Percentiles rank a stretch among this genome's conserved stretches.
These are phyloP conservation scores for Dufourea novaeangliae DNA, from an alignment of 1,140 invertebrate genomes.

Conservation along the genomic window DNA sequence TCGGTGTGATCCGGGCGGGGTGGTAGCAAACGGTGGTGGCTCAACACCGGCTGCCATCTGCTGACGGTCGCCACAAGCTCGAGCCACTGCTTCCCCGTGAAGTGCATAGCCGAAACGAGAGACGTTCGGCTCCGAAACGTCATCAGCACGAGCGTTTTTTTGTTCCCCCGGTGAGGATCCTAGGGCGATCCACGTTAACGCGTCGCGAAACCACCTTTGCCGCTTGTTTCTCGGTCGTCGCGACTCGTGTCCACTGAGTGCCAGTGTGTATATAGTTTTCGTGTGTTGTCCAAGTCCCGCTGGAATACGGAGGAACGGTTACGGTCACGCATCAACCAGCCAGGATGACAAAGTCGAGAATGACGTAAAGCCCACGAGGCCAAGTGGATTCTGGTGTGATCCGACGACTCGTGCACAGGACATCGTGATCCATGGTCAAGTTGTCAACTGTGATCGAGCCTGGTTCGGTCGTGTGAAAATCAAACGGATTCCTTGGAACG, in stretches of 20 bases:
- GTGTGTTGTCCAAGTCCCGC: background rate
- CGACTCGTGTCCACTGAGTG: background rate
- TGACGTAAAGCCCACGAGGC: slow-evolving; percentile 55
- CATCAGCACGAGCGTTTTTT: slow-evolving; percentile 29
- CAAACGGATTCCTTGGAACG: background rate
- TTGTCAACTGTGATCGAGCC: too few species aligned
- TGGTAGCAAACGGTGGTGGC: slow-evolving; percentile 59
- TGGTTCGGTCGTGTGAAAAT: background rate
- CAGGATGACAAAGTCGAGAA: slow-evolving; percentile 38
- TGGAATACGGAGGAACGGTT: slow-evolving; percentile 1
- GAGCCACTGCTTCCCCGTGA: slow-evolving; percentile 74
- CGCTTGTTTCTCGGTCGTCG: too few species aligned
- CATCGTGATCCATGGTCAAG: background rate
- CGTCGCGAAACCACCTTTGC: too few species aligned
- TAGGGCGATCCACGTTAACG: background rate
- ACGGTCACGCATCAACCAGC: slow-evolving; percentile 20
- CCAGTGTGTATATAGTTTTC: slow-evolving; percentile 20
- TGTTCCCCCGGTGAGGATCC: background rate
- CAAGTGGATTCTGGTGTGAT: slow-evolving; percentile 24
- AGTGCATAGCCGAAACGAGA: slow-evolving; percentile 76
- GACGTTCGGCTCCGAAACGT: slow-evolving; percentile 48
- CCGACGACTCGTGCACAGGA: background rate
- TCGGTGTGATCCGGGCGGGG: slow-evolving; percentile 68
- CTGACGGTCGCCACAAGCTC: slow-evolving; percentile 62
- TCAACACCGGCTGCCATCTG: slow-evolving; percentile 71